Percentiles rank a stretch among this genome's conserved stretches.
These are phyloP conservation scores for Pycnonotus jocosus DNA, from an alignment of 2,113 vertebrate species.

Conservation along the genomic window DNA sequence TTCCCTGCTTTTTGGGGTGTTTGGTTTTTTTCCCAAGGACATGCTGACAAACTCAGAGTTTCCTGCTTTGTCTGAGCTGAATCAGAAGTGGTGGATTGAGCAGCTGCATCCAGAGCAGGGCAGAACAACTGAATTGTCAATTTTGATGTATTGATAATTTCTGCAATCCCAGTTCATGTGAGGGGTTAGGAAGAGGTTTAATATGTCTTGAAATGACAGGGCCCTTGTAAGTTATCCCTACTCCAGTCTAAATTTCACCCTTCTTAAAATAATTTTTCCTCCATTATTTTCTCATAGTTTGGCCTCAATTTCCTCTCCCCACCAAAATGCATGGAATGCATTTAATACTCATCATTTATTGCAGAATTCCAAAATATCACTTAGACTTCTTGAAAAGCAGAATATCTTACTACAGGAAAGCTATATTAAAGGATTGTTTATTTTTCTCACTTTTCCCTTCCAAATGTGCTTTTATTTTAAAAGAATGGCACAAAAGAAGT, in stretches of 20 bases:
- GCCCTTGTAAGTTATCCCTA: neutral
- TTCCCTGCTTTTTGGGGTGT: neutral
- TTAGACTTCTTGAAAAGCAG: neutral
- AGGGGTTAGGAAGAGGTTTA: neutral
- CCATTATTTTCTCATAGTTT: neutral
- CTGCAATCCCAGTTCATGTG: neutral
- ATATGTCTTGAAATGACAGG: neutral
- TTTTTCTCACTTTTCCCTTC: neutral
- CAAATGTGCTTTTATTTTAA: slow-evolving; percentile 14
- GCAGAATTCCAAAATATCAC: neutral
- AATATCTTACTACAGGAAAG: neutral
- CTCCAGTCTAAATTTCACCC: neutral
- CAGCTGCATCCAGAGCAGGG: neutral
- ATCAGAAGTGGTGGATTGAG: neutral
- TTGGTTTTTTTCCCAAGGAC: neutral
- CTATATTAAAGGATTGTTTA: neutral
- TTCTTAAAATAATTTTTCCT: neutral
- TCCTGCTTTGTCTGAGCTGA: neutral
- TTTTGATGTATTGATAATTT: neutral
- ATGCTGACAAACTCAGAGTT: neutral
- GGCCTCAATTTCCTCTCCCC: neutral
- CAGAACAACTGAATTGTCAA: neutral
- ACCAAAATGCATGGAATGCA: neutral
- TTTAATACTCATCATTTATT: neutral
- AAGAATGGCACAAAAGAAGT: slow-evolving; percentile 84